These are phyloP conservation scores for Phenganax marumi DNA, from an alignment of 92 coral and sea anemone genomes.

Conservation along the genomic window DNA sequence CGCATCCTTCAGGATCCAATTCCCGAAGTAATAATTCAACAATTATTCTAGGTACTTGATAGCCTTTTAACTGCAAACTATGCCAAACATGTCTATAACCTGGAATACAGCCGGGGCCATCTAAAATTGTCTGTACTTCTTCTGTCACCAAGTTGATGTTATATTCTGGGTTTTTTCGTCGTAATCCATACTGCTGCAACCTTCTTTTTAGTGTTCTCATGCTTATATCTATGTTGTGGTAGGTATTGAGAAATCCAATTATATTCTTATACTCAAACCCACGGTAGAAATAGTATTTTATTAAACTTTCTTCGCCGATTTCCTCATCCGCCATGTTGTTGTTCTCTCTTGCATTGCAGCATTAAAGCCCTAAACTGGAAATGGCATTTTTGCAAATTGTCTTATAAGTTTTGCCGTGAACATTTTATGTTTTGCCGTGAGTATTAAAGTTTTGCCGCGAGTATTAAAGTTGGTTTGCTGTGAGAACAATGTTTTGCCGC, in stretches of 20 bases:
- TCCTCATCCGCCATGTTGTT: background rate
- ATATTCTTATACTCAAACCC: background rate
- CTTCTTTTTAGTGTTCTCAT: background rate
- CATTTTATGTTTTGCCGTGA: background rate
- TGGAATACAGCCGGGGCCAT: slow-evolving; percentile 20
- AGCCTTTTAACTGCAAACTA: slow-evolving; percentile 9
- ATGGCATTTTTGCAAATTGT: background rate
- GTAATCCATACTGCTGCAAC: background rate
- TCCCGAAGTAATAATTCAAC: slow-evolving; percentile 14
- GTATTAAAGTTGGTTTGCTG: too few species aligned
- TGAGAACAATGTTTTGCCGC: too few species aligned
- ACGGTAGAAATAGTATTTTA: background rate
- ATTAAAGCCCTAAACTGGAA: background rate
- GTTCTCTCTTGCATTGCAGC: background rate
- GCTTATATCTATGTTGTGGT: background rate
- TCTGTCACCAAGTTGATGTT: slow-evolving; percentile 16
- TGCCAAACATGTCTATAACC: slow-evolving; percentile 40
- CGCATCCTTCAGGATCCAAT: background rate
- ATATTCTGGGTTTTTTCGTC: background rate
- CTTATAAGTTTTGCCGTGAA: background rate
- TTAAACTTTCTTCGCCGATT: background rate
- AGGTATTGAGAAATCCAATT: background rate
- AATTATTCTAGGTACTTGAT: slow-evolving; percentile 25
- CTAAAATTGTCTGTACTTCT: slow-evolving; percentile 18
- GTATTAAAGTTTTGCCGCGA: too few species aligned